Percentiles rank a stretch among this genome's conserved stretches.
phyloP scores from a whole-genome alignment of 2,113 vertebrate species.

The Solenodon paradoxus region DNA sequence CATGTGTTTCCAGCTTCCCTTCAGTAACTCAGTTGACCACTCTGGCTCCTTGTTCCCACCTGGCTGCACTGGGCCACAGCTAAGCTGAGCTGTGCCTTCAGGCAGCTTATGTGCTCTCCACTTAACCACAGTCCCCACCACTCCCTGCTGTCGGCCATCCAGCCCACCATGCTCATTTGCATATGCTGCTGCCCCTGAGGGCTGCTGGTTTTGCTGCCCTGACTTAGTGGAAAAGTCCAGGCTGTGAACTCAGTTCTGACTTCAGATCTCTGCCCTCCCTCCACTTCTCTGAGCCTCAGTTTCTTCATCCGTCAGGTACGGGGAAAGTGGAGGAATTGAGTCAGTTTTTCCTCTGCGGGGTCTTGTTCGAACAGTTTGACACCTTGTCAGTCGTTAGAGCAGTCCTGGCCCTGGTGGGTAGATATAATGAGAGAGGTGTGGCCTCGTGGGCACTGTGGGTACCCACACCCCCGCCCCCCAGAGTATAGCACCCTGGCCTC shows the following conservation, averaged over 20 bases:
- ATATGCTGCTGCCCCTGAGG: not conserved
- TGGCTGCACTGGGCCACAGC: not conserved
- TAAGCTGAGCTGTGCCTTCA: not conserved
- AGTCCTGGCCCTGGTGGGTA: not conserved
- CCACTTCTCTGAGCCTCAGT: not conserved
- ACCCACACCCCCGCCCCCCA: too few relatives aligned
- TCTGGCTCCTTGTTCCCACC: not conserved
- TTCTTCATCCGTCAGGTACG: not conserved
- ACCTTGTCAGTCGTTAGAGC: not conserved
- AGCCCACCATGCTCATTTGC: not conserved
- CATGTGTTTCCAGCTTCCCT: not conserved
- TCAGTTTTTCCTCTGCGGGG: not conserved
- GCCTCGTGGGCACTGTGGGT: not conserved
- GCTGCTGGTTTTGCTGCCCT: not conserved
- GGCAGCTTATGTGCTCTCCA: not conserved
- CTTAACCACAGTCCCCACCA: not conserved
- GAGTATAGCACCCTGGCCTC: too few relatives aligned
- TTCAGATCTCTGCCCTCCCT: not conserved
- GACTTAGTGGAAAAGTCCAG: not conserved
- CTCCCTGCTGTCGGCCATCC: not conserved
- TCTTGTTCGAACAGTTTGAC: not conserved
- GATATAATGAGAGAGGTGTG: not conserved
- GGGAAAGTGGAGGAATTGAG: not conserved
- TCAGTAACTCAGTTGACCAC: not conserved
- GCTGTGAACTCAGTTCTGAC: not conserved